A percentile compares a stretch with the other conserved stretches of the same genome.
These are phyloP conservation scores for Pelodiscus sinensis DNA, from an alignment of 2,113 vertebrate genomes.

Conservation along the genomic window DNA sequence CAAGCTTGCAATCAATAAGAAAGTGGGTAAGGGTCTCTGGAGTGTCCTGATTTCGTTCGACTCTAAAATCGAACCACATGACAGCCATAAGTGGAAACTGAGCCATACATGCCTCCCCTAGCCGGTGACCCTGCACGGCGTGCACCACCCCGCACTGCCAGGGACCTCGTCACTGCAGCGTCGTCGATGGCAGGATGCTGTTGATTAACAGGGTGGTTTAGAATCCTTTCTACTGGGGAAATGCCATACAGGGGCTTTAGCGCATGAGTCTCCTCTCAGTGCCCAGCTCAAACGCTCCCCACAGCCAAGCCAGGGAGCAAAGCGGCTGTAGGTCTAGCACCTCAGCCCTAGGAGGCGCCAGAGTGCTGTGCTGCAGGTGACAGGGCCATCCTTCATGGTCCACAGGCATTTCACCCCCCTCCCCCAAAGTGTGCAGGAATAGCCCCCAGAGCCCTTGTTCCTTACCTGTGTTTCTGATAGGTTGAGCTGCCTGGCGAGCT, in stretches of 20 bases:
- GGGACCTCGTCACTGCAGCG: not conserved
- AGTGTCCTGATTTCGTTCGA: too few species aligned
- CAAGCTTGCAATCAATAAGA: too few species aligned
- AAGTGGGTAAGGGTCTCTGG: too few species aligned
- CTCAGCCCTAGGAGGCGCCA: not conserved
- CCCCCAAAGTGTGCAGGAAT: rapidly evolving
- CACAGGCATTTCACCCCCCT: not conserved
- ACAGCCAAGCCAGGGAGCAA: not conserved
- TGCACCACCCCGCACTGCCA: not conserved
- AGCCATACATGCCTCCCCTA: not conserved
- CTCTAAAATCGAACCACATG: too few species aligned
- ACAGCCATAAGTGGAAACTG: not conserved
- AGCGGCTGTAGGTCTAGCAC: not conserved
- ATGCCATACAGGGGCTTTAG: too few species aligned
- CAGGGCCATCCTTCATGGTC: not conserved
- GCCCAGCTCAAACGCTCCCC: too few species aligned
- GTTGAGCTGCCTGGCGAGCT: slow-evolving; percentile 91
- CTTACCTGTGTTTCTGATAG: slow-evolving; percentile 95
- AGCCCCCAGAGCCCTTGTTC: too few species aligned
- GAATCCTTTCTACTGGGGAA: not conserved
- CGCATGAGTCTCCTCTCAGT: rapidly evolving
- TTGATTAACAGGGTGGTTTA: not conserved
- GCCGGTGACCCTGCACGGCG: not conserved
- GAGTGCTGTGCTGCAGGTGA: too few species aligned
- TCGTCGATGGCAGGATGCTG: not conserved